Evolutionary conservation across 2,113 vertebrate genomes (phyloP), one percentile per base, ranked within the genome.

Genomic region (Callithrix jacchus): DNA sequence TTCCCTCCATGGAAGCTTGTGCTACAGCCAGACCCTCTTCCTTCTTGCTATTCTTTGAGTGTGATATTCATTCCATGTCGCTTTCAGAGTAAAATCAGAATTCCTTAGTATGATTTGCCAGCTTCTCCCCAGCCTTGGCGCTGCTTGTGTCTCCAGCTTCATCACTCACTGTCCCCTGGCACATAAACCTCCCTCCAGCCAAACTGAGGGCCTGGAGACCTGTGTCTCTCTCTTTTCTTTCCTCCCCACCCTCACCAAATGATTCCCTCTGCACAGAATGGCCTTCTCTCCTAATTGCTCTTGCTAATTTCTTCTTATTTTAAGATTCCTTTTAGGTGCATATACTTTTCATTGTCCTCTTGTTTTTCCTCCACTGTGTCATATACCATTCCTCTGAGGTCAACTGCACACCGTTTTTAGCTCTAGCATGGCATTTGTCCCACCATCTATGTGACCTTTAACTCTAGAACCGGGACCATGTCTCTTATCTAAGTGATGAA

Each of bases 11-110:
- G 3, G 40, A 88, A 93, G 4, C 0, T 20, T 61, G 1, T 56
- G 6, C 7, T 17, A 13, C 32, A 82, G n/a, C 1, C 20, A 35
- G 21, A 20, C 10, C 58, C 56, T 30, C n/a, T n/a, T 79, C 18
- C 16, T 56, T 64, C 79, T 49, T 49, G 10, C 30, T 37, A 1
- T 32, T 79, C 61, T 74, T 40, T 3, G 6, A 54, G 54, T 47
- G 25, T 37, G 49, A 1, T 30, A 10, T 35, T n/a, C 7, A 1
- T 27, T 35, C 12, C 4, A 27, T 5, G 20, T 66, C 1, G 0
- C 35, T 82, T 14, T 80, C 68, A 87, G 16, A 12, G 70, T 45
- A 17, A 82, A 37, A 25, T 68, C 54, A 61, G 58, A 83, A 73
- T 87, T 18, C 47, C 40, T 68, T 49, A 9, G 10, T 12, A 32